Evolutionary conservation across 35 echinoderm and acorn worm genomes (phyloP), one percentile per base, ranked within the genome.

Genomic region (Diadema setosum): DNA sequence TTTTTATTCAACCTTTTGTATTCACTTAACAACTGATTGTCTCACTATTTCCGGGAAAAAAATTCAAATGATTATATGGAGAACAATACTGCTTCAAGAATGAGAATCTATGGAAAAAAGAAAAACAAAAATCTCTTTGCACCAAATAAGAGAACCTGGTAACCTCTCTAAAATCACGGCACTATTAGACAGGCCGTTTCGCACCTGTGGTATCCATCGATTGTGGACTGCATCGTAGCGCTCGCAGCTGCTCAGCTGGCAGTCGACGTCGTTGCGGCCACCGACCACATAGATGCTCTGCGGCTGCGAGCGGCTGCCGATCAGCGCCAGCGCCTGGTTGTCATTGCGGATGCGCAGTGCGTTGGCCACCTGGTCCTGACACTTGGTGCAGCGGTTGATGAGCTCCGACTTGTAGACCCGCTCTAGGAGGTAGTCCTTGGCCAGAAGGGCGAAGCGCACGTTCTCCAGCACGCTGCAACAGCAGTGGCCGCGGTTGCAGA

Each of bases 201-300:
- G n/a, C 29, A 98, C 96, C 96, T 98, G 96, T 27, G 96, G 96
- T 26, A 98, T 88, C 96, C 96, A 98, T 56, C 92, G 84, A 65
- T 98, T 88, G 17, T 90, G 59, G 0, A 89, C 86, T 4, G 84
- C 96, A 82, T 98, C 96, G 61, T 98, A 98, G 63, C 93, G 84
- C 63, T 98, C 96, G 42, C 92, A 94, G 75, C 89, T 94, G 46
- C 90, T 98, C 30, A 98, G 82, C 86, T 98, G 96, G 74, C 96
- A 98, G 48, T 98, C 96, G 12, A 93, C 85, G 48, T 89, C 89
- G 34, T 98, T 98, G 39, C 96, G 75, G 5, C 96, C 92, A 3
- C 96, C 92, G 39, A 94, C 86, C 1, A 94, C 89, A 30, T 94
- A 98, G 42, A 94, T 98, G 76, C 96, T 98, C 57, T 94, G 92